Evolutionary conservation across 2,797 vertebrate species (phyloP).

Genomic region (Ptychadena robeensis): DNA sequence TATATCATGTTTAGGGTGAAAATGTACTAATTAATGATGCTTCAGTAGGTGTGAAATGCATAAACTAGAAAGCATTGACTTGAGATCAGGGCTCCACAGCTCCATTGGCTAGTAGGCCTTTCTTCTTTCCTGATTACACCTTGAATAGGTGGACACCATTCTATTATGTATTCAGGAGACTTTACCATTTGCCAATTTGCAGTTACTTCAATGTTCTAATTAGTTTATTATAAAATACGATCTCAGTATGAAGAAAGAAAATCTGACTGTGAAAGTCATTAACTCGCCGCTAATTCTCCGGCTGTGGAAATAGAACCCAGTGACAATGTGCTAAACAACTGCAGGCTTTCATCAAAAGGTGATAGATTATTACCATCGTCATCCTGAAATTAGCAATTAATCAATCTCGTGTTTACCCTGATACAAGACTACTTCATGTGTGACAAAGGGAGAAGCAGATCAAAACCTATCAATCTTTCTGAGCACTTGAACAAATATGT

Average conservation of each 20-base stretch:
- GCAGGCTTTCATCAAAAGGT: conserved; percentile 50
- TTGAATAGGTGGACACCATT: neutral
- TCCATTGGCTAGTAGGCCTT: too few species aligned
- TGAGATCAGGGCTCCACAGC: too few species aligned
- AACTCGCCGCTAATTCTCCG: conserved; percentile 45
- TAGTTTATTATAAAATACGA: conserved; percentile 44
- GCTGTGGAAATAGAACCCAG: conserved; percentile 34
- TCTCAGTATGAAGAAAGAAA: conserved; percentile 40
- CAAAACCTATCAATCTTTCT: conserved; percentile 53
- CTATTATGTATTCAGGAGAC: neutral
- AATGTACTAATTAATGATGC: too few species aligned
- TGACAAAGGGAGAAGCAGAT: conserved; percentile 40
- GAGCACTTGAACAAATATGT: conserved; percentile 14
- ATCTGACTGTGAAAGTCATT: conserved; percentile 54
- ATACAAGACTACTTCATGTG: conserved; percentile 37
- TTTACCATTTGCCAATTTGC: neutral
- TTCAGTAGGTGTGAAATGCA: too few species aligned
- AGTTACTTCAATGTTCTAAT: conserved; percentile 18
- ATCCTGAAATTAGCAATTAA: conserved; percentile 53
- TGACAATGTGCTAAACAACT: conserved; percentile 47
- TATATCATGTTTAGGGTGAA: too few species aligned
- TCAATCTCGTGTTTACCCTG: conserved; percentile 42
- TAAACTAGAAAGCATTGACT: too few species aligned
- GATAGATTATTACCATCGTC: conserved; percentile 56
- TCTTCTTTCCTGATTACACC: neutral